phyloP scores from a whole-genome alignment of 2,113 vertebrate genomes.

The Eretmochelys imbricata region DNA sequence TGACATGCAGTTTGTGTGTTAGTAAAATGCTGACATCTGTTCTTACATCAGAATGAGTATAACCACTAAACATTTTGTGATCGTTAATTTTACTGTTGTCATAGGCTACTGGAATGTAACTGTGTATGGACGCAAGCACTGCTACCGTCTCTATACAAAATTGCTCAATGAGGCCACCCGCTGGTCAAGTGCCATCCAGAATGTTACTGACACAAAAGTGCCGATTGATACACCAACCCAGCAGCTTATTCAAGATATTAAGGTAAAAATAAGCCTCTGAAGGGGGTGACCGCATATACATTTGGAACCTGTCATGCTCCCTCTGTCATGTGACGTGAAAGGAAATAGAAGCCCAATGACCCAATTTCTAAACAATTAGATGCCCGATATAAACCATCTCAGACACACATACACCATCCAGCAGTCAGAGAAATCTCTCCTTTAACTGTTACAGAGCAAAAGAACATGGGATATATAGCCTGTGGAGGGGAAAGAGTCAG shows the following conservation, averaged over 20 bases:
- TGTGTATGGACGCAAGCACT: slow-evolving; percentile 94
- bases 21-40: background rate
- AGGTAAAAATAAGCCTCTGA: slow-evolving; percentile 77
- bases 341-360: background rate
- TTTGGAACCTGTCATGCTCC: background rate
- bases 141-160: slow-evolving; percentile 93
- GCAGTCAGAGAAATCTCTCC: slow-evolving; percentile 16
- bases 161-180: slow-evolving; percentile 92
- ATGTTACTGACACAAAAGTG: slow-evolving; percentile 93
- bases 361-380: background rate
- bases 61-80: background rate
- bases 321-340: background rate
- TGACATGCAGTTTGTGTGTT: background rate
- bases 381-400: background rate
- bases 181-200: slow-evolving; percentile 94
- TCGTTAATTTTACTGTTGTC: background rate
- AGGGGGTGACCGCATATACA: background rate
- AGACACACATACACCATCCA: background rate
- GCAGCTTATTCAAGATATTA: slow-evolving; percentile 96
- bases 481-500: background rate
- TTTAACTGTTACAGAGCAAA: background rate
- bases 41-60: background rate
- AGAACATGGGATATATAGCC: background rate
- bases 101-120: slow-evolving; percentile 95
- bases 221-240: slow-evolving; percentile 96